Evolutionary conservation across 2,888 invertebrate species (phyloP), one percentile per base, ranked within the genome.

Genomic region (Athalia circularis): DNA sequence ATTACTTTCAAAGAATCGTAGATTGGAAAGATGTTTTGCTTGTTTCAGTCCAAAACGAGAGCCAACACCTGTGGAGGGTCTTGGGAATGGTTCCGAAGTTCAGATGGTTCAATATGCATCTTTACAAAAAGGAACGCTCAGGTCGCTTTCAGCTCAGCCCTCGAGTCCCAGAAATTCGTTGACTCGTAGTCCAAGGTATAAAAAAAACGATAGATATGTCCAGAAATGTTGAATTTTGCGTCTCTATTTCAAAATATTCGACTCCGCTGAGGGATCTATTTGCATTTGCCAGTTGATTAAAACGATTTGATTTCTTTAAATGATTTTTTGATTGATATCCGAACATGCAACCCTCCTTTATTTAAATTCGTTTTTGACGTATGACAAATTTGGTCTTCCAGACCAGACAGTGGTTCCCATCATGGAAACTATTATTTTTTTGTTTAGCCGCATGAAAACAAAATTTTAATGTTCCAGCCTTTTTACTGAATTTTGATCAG

Each of bases 21-120:
- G 7, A 64, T 59, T 80, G 70, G 61, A 52, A 82, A 79, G 78
- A 70, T 80, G 80, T 62, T 15, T 15, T 5, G 9, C 6, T 47
- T 65, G 84, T 83, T 84, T 47, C 83, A 91, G 90, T 78, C 87
- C 87, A 77, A 91, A 90, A 82, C 86, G 90, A 13, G 90, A 92
- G 83, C 85, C 88, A 59, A 87, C 90, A 50, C 89, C 93, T 0
- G 84, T 86, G 64, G 89, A 89, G 82, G 87, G 86, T 64, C 78
- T 86, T n/a, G 84, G 85, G 76, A 88, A 86, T 79, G 89, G 88
- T 79, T 83, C 82, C 7, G 92, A 92, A 9, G 92, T 93, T 50
- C 93, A 94, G 90, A 93, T 93, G 92, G 93, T 93, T 4, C 94
- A 94, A 85, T 94, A 93, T 84, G 92, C 93, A 13, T 92, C 92